Conservation (phyloP, 2,888 invertebrate genomes). For the Chydorus sphaericus region DNA sequence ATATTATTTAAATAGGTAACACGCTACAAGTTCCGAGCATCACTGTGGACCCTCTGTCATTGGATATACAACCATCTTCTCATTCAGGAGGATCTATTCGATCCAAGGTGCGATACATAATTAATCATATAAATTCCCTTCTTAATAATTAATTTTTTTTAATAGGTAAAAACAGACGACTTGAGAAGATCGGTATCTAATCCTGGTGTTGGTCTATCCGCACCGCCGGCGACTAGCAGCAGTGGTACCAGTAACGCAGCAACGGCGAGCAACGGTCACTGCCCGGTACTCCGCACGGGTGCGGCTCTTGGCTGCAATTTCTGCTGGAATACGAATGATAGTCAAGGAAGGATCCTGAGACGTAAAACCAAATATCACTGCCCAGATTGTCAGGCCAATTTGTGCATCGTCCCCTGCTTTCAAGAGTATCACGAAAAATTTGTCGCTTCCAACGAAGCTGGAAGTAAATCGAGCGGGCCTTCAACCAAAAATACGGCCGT, state of each 20-base stretch:
- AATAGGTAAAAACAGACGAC: neutral
- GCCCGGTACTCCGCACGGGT: slow-evolving; percentile 65
- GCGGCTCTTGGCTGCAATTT: slow-evolving; percentile 76
- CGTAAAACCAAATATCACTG: slow-evolving; percentile 81
- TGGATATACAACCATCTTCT: neutral
- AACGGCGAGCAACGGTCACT: slow-evolving; percentile 44
- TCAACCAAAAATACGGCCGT: neutral
- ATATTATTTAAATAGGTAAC: no score
- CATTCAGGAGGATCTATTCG: no score
- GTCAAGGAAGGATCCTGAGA: slow-evolving; percentile 61
- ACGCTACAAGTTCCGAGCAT: neutral
- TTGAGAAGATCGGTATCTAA: slow-evolving; percentile 13
- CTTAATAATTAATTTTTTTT: neutral
- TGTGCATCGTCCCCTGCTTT: slow-evolving; percentile 80
- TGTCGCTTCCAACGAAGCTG: neutral
- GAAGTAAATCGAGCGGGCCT: neutral
- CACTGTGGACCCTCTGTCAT: neutral
- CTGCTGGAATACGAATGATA: slow-evolving; percentile 80
- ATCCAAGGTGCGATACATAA: neutral
- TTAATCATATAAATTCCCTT: neutral
- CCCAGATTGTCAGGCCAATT: slow-evolving; percentile 74
- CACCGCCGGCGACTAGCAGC: slow-evolving; percentile 18
- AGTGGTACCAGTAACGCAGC: neutral
- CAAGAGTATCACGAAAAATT: slow-evolving; percentile 32
- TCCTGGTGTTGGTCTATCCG: slow-evolving; percentile 24